Evolutionary conservation across 2,113 vertebrate genomes (phyloP).

Genomic region (Microcebus lehilahytsara): DNA sequence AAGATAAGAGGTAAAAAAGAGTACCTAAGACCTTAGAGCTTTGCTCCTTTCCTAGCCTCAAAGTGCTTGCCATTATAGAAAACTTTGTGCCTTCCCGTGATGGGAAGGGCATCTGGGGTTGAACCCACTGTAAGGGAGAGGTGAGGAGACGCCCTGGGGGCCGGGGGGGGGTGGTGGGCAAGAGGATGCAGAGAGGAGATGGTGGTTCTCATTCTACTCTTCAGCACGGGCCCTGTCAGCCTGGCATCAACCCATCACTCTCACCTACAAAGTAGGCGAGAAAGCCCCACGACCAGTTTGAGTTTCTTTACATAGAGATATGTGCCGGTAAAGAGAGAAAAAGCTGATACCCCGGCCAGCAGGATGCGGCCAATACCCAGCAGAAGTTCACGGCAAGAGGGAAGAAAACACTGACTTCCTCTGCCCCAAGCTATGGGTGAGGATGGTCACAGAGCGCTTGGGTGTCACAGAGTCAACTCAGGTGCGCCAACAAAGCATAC

Average conservation of each 20-base stretch:
- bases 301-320: background rate
- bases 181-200: background rate
- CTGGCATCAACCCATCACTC: background rate
- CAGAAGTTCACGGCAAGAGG: background rate
- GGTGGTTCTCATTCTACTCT: background rate
- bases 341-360: background rate
- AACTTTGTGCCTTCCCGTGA: background rate
- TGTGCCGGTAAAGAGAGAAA: background rate
- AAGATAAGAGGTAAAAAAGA: background rate
- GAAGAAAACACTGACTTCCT: background rate
- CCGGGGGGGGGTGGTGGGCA: background rate
- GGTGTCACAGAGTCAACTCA: background rate
- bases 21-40: background rate
- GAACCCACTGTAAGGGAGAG: no score
- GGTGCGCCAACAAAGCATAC: background rate
- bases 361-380: background rate
- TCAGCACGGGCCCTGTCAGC: background rate
- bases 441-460: background rate
- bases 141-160: background rate
- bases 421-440: background rate
- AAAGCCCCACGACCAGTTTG: background rate
- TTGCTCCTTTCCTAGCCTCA: background rate
- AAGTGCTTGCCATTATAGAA: background rate
- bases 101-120: background rate
- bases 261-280: background rate